These are phyloP conservation scores for Eulemur rubriventer DNA, from an alignment of 2,797 vertebrate species.

Conservation along the genomic window DNA sequence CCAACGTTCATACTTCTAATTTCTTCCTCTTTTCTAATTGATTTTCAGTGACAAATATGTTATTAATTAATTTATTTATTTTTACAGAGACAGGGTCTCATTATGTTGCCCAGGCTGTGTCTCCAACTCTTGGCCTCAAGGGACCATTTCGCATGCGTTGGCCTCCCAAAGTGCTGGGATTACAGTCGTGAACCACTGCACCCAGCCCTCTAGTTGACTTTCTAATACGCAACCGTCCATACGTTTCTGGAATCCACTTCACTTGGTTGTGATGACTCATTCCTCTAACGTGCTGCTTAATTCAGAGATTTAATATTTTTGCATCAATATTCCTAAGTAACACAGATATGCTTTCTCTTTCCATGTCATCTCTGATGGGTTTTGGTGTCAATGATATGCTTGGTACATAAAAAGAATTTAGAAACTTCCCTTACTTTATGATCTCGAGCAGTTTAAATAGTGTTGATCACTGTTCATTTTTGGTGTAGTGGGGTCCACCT, in stretches of 20 bases:
- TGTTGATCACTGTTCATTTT: not conserved
- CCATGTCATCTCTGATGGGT: not conserved
- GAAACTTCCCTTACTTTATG: not conserved
- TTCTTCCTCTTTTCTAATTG: not conserved
- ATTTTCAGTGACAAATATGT: not conserved
- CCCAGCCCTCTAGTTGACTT: not conserved
- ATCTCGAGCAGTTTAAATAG: not conserved
- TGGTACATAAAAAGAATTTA: not conserved
- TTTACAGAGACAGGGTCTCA: too few relatives aligned
- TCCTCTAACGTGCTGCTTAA: not conserved
- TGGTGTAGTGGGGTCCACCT: not conserved
- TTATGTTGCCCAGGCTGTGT: too few relatives aligned
- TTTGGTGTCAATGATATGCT: not conserved
- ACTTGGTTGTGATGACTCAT: not conserved
- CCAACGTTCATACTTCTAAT: not conserved
- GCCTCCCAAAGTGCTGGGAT: too few relatives aligned
- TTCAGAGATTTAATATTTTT: not conserved
- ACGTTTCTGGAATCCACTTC: not conserved
- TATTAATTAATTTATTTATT: too few relatives aligned
- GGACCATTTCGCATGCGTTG: accelerated
- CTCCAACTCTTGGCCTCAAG: too few relatives aligned
- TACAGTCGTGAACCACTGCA: too few relatives aligned
- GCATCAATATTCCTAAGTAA: not conserved
- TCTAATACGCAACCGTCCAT: not conserved
- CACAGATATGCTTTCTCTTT: not conserved